Percentiles rank a stretch among this genome's conserved stretches.
phyloP scores from a whole-genome alignment of 2,888 invertebrate genomes.

The Macaria liturata region DNA sequence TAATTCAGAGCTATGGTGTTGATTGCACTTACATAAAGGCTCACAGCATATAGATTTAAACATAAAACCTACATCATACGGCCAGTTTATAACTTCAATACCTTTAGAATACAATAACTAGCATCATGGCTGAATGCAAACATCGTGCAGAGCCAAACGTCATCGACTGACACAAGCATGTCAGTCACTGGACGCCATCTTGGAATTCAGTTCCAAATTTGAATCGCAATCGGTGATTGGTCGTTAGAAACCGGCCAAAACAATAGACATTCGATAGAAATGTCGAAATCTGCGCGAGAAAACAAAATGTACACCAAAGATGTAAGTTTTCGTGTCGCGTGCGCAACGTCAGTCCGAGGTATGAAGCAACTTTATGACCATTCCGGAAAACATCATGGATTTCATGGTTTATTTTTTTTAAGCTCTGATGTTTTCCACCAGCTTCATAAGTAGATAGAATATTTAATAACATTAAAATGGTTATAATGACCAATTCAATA shows the following conservation, averaged over 20 bases:
- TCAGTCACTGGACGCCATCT: constrained; percentile 7
- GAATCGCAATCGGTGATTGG: constrained; percentile 8
- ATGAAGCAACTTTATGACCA: constrained; percentile 1
- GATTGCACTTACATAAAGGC: constrained; percentile 11
- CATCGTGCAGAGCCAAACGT: background rate
- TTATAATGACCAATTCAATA: no score
- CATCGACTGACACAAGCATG: background rate
- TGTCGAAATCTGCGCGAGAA: constrained; percentile 11
- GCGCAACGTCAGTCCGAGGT: constrained; percentile 25
- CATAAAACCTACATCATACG: constrained; percentile 4
- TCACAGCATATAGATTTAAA: constrained; percentile 11
- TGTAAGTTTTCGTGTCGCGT: constrained; percentile 10
- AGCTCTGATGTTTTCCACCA: no score
- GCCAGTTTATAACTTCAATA: background rate
- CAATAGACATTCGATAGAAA: background rate
- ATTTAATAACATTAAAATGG: no score
- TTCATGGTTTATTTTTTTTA: no score
- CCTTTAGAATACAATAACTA: background rate
- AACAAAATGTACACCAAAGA: background rate
- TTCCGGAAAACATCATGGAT: background rate
- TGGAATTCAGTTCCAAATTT: constrained; percentile 6
- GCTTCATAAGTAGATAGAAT: no score
- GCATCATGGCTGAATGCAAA: background rate
- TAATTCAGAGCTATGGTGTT: constrained; percentile 1
- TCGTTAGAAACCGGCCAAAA: constrained; percentile 8